phyloP scores from a whole-genome alignment of 2,113 vertebrate species.

The Oryctolagus cuniculus region DNA sequence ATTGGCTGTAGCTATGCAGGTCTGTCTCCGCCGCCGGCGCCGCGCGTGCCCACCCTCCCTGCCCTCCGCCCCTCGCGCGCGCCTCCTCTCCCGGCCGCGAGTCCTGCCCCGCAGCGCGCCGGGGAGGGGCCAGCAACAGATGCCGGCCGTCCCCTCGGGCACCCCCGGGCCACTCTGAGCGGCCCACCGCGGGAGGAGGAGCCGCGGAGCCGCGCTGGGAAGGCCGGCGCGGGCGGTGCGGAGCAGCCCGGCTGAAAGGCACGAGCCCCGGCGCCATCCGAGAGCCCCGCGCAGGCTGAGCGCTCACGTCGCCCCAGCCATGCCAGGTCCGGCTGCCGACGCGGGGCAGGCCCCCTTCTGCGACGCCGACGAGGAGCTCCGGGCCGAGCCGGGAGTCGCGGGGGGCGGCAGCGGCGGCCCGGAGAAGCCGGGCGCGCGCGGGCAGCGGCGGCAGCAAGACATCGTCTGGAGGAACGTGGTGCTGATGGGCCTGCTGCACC shows the following conservation, averaged over 20 bases:
- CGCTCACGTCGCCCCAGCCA: slow-evolving; percentile 11
- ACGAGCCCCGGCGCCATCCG: not conserved
- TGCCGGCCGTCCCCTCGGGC: slow-evolving; percentile 53
- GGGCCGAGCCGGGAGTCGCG: not conserved
- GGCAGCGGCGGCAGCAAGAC: slow-evolving; percentile 52
- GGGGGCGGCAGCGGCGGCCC: not conserved
- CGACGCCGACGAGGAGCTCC: slow-evolving; percentile 15
- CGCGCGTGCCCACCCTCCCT: not conserved
- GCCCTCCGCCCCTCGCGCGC: not conserved
- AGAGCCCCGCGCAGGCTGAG: not conserved
- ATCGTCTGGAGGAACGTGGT: slow-evolving; percentile 90
- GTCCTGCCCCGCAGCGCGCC: slow-evolving; percentile 28
- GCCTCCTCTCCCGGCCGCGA: not conserved
- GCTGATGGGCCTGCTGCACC: slow-evolving; percentile 88
- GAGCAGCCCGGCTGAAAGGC: not conserved
- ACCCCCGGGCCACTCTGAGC: not conserved
- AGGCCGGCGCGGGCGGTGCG: not conserved
- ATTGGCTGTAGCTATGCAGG: slow-evolving; percentile 85
- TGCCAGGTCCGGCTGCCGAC: slow-evolving; percentile 41
- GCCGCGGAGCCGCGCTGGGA: not conserved
- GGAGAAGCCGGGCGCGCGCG: not conserved
- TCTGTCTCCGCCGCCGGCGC: slow-evolving; percentile 20
- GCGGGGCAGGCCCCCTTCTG: not conserved
- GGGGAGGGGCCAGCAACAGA: slow-evolving; percentile 74
- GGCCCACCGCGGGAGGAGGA: not conserved